Conservation (phyloP, 2,113 vertebrate genomes). For the Choloepus hoffmanni region DNA sequence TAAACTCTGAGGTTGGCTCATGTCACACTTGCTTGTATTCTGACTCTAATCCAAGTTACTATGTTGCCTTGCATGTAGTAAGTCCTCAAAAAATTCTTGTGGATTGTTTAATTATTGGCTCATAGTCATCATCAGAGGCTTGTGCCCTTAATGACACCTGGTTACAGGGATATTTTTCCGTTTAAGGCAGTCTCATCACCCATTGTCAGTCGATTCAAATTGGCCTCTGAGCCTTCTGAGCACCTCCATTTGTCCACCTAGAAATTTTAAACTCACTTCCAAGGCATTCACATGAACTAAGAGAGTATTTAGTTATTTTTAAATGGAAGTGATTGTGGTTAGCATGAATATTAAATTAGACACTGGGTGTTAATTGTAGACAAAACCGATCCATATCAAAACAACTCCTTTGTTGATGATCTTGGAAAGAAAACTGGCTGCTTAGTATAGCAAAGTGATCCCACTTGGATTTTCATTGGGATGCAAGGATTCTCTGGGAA, state of each 20-base stretch:
- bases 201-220: neutral
- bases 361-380: conserved; percentile 15
- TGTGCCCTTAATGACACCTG: neutral
- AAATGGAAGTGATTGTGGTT: conserved; percentile 49
- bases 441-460: neutral
- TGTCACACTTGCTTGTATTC: neutral
- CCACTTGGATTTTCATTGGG: neutral
- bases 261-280: conserved; percentile 27
- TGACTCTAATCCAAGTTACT: neutral
- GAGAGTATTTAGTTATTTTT: conserved; percentile 62
- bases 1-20: neutral
- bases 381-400: conserved; percentile 25
- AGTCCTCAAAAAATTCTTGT: neutral
- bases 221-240: neutral
- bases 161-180: neutral
- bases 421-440: neutral
- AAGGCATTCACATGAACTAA: conserved; percentile 55
- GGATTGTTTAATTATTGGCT: neutral
- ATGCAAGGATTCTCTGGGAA: neutral
- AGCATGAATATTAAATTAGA: conserved; percentile 59
- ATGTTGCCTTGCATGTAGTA: neutral
- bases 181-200: neutral
- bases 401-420: neutral
- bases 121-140: neutral
- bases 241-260: conserved; percentile 20